Evolutionary conservation across 2,888 invertebrate species (phyloP), one percentile per base, ranked within the genome.

Genomic region (Heliconius sara): DNA sequence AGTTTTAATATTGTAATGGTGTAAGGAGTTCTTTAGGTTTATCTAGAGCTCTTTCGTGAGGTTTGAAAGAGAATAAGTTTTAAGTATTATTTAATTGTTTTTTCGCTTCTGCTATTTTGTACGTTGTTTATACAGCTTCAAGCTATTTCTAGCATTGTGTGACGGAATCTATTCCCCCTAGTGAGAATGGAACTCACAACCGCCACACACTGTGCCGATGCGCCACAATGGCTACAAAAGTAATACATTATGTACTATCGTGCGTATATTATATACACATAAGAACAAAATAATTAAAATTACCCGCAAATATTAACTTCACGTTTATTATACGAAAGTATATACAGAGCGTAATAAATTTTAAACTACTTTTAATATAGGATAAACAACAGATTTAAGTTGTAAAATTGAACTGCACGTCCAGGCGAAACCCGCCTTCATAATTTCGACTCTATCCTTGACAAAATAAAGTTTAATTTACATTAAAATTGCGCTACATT

Each of bases 311-410:
- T 75, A 75, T 57, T 34, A 73, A 63, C 74, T 65, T 43, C 39
- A 65, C 65, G 16, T 76, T 81, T 79, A 79, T 80, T 75, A 79
- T 79, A 81, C 79, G 78, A 82, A 81, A 73, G 57, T 77, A 60
- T 73, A 73, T 39, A 60, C 79, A 80, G 76, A 16, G 43, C 52
- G 73, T 79, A 83, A 82, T 83, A 81, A 83, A 83, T 75, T 43
- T 79, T 83, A 83, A 83, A 81, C 81, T 78, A 81, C 78, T 80
- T 81, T 83, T 82, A 83, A 83, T 80, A 80, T 66, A 83, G 79
- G 79, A 81, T 83, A 83, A 83, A 83, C 82, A 83, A 82, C 80
- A 81, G 73, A 83, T 81, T 83, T 80, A 77, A 67, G 80, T 78
- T 80, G 72, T 83, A 81, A 79, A 83, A 78, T 76, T 71, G 63